Base-by-base conservation (phyloP, 2,888 invertebrate genomes). In the Chironomus tentans region DNA sequence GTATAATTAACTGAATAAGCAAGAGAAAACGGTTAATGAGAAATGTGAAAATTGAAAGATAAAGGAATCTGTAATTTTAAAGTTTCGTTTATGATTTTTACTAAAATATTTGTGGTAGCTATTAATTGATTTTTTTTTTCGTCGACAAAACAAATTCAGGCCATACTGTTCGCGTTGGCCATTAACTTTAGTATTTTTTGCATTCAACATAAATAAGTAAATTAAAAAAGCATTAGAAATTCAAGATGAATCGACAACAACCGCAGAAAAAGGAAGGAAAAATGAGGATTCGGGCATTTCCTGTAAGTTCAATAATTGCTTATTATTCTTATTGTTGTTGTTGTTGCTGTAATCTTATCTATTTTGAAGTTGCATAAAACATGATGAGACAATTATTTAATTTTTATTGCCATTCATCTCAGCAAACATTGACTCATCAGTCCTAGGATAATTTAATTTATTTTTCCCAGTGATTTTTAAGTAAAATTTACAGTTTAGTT, bases 201-300 rank as follows among this genome's bases (percentile, higher is more conserved):
- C 18, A 56, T 56, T 18, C 5, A 15, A 3, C 18, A 56, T 18
- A 15, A n/a, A 56, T 18, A 56, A 56, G 15, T 7, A 15, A 18
- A 56, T 18, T n/a, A n/a, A 15, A 18, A 28, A 5, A 28, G 5
- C 5, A 28, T 4, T 56, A 18, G n/a, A 56, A 56, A 56, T 56
- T 18, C 56, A 56, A 18, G n/a, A 56, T 56, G 56, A 91, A 15
- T 56, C 56, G 90, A 86, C 88, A 90, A 84, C 87, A 90, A 81
- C 87, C 92, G 85, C 91, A 91, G 81, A 95, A 94, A 86, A 94
- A 94, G 86, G 95, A 95, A 87, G 91, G 92, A 87, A 97, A 97
- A 87, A 97, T 97, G 97, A 90, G 98, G 83, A 98, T 98, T 83
- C 90, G 97, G 85, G 97, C 97, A 80, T 98, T 98, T 87, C 97